phyloP scores from a whole-genome alignment of 2,113 vertebrate genomes.

The Martes martes region DNA sequence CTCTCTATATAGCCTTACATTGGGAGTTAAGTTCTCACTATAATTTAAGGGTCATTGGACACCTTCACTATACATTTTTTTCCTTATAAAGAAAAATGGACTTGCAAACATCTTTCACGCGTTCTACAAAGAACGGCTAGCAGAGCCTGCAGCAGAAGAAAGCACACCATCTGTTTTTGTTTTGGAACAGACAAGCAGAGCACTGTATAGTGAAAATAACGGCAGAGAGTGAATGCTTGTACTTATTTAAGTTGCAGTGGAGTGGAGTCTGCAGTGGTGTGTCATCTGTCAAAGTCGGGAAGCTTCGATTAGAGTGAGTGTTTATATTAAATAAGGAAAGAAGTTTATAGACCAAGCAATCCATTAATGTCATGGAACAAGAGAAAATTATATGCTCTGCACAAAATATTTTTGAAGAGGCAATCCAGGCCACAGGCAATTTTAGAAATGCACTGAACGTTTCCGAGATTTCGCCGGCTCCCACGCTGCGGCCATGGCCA shows the following conservation, averaged over 20 bases:
- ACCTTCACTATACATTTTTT: not conserved
- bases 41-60: not conserved
- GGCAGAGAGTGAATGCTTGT: not conserved
- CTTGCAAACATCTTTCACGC: not conserved
- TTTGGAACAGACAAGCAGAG: conserved; percentile 12
- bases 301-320: not conserved
- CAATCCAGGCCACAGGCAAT: not conserved
- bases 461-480: not conserved
- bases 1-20: not conserved
- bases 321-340: conserved; percentile 51
- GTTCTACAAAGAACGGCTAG: not conserved
- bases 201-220: not conserved
- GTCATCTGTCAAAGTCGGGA: conserved; percentile 26
- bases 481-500: not conserved
- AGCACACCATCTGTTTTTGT: conserved; percentile 21
- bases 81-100: conserved; percentile 26
- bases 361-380: conserved; percentile 59
- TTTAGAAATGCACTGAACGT: not conserved
- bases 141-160: not conserved
- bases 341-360: conserved; percentile 27
- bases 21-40: not conserved
- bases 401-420: conserved; percentile 34
- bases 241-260: not conserved
- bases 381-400: conserved; percentile 47
- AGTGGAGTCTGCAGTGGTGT: not conserved